Base-by-base conservation (phyloP, 2,113 vertebrate genomes). In the Stegostoma tigrinum region DNA sequence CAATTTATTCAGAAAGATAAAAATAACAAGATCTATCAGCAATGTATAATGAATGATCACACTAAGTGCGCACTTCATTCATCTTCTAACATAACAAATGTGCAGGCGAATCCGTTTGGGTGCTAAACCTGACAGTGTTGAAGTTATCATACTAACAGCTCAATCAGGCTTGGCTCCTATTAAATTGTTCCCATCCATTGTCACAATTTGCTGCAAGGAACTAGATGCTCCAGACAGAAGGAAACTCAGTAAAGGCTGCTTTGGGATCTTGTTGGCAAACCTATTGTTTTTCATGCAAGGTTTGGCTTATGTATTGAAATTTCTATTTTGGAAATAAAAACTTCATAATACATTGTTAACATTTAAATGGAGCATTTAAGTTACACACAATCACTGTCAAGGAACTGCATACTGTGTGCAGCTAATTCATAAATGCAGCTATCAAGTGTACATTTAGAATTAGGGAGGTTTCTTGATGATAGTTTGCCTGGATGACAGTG, bases 1-100 rank as follows among this genome's bases (percentile, higher is more conserved):
- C 94, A 96, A 86, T 8, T 96, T 7, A 95, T 67, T 52, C 95
- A 96, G 95, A 96, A 93, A 86, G 90, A 94, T 38, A 95, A 86
- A 0, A 0, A 78, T 75, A 96, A 95, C 68, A 70, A 95, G 68
- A 95, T 95, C 67, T 34, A 95, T 95, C 94, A 75, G 67, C 48
- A 95, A 42, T 52, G 42, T 52, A 95, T 95, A 95, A 95, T 75
- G 94, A 95, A 72, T 95, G 67, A 95, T 95, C 68, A 70, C 68
- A 52, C 67, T 75, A 95, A 75, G 42, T 70, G 52, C 67, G 34
- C 94, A 75, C 94, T 70, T 94, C 67, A 95, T 95, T 95, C 68
- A 52, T 23, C 48, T 52, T 72, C 68, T 70, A 72, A 95, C 72
- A 72, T 30, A 95, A 75, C 94, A 95, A 95, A 95, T 8, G 72